These are phyloP conservation scores for Spea bombifrons DNA, from an alignment of 2,113 vertebrate species.

Conservation along the genomic window DNA sequence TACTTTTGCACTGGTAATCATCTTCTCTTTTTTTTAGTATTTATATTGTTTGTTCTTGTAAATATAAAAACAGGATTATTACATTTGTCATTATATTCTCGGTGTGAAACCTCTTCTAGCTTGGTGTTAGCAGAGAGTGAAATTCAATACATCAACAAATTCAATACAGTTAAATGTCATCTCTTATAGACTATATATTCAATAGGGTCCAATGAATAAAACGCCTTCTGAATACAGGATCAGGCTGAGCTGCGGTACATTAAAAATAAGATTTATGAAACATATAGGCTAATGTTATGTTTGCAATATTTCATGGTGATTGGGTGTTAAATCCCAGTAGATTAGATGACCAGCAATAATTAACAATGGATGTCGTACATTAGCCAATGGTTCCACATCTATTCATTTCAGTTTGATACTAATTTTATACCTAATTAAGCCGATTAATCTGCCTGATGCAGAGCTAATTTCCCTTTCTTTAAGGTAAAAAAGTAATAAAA, in stretches of 20 bases:
- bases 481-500: not conserved
- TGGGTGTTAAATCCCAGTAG: not conserved
- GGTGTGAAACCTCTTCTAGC: too few relatives aligned
- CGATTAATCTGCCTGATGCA: not conserved
- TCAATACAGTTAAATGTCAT: too few relatives aligned
- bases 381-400: not conserved
- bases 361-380: not conserved
- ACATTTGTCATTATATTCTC: too few relatives aligned
- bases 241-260: not conserved
- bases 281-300: not conserved
- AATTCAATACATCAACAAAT: too few relatives aligned
- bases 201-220: too few relatives aligned
- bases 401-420: not conserved
- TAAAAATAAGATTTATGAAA: not conserved
- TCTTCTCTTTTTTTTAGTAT: too few relatives aligned
- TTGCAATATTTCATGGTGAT: not conserved
- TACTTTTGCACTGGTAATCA: too few relatives aligned
- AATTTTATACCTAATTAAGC: conserved; percentile 1
- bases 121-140: too few relatives aligned
- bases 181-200: too few relatives aligned
- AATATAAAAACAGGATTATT: too few relatives aligned
- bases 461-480: not conserved
- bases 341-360: not conserved
- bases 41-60: too few relatives aligned
- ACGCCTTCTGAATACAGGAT: too few relatives aligned